Base-by-base conservation (phyloP, 2,797 vertebrate genomes). In the Sebastes alutus region DNA sequence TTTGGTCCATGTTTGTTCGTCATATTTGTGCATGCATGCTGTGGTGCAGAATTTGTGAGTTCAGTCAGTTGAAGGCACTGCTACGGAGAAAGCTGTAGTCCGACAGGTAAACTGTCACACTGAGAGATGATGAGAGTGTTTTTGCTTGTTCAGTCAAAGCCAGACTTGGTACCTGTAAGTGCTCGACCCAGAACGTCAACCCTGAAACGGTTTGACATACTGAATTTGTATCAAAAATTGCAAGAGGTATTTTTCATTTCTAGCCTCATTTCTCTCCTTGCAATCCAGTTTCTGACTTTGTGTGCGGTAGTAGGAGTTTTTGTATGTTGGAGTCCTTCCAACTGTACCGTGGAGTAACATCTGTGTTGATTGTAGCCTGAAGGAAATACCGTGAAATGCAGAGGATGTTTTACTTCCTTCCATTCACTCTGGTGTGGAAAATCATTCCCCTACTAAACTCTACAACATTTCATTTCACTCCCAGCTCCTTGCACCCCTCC, bases 401-500 rank as follows among this genome's bases (percentile, higher is more conserved):
- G 60, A 79, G 80, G 78, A 88, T 81, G 84, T 86, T 75, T 70
- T 58, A 61, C 70, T 90, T 92, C 92, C 92, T 93, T 78, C 84
- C 52, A 86, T 88, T 90, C 82, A 83, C 16, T 64, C 62, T 62
- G n/a, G 16, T 61, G 77, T 79, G 78, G 74, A 83, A 87, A 83
- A 83, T 46, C 4, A 25, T n/a, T 32, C 61, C 29, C 78, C 63
- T 23, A 38, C 77, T 84, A 54, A 75, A 58, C 59, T 84, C 52
- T 63, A 65, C 18, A 75, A 64, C 29, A 62, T 60, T 35, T 64
- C 4, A 11, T 71, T 82, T 35, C 61, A 55, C 64, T 63, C 52
- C 23, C 23, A 59, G 30, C 20, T 75, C 60, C 6, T 56, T 22
- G 30, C 62, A 14, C 18, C 27, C 60, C 38, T 64, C 59, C 70